Base-by-base conservation (phyloP, 1,140 invertebrate genomes). In the Drosophila triauraria region DNA sequence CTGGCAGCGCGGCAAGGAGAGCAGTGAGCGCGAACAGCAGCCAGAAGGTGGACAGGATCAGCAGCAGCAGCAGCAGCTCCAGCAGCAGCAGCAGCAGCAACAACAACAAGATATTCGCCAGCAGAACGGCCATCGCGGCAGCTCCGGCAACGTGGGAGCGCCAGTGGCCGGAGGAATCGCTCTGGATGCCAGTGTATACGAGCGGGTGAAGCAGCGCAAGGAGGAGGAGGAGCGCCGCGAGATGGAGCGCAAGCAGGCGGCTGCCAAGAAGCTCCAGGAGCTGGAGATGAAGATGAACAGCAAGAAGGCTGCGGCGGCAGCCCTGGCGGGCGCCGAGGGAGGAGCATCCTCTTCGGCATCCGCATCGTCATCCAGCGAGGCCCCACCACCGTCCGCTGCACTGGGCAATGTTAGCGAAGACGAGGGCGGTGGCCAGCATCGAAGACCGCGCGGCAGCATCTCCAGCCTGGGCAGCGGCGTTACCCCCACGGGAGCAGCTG, bases 211-310 rank as follows among this genome's bases (percentile, higher is more conserved):
- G 60, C 94, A 95, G 75, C 94, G 96, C 27, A 95, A 96, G 70
- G 95, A 96, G 74, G 95, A 96, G 78, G 96, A 96, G 80, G 96
- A 96, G 69, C 96, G 95, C 74, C 94, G 95, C 51, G 96, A 94
- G 62, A 94, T 95, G 75, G 94, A 95, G 67, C 94, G 93, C 3
- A 94, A 94, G 56, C 93, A 94, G 85, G 93, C 94, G 12, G 95
- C 95, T 35, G 94, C 94, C 23, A 95, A 95, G 53, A 96, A 96
- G 80, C 82, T 96, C 27, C 95, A 95, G 70, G 94, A 95, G 80
- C 91, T 96, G 3, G 95, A 96, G 67, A 94, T 95, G 77, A 95
- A 95, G 69, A 93, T 95, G 43, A 94, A 94, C 25, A 93, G 93
- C 44, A 94, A 95, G 67, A 93, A 94, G 77, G 87, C 93, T 15